phyloP scores from a whole-genome alignment of 2,888 invertebrate species.

The Noctua fimbriata region DNA sequence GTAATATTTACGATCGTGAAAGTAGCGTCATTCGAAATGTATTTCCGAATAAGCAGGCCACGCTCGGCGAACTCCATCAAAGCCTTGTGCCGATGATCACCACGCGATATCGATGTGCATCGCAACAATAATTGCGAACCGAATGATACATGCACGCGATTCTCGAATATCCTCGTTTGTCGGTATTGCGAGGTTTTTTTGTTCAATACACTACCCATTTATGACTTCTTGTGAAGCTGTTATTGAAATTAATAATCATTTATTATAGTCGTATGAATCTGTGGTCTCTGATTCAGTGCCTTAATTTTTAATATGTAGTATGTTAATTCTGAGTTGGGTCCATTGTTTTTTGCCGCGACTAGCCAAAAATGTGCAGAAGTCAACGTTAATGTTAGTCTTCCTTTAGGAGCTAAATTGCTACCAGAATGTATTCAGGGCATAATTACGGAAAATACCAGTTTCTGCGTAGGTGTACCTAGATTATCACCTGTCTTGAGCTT shows the following conservation, averaged over 20 bases:
- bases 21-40: conserved; percentile 50
- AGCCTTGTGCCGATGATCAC: conserved; percentile 76
- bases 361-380: conserved; percentile 16
- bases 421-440: not conserved
- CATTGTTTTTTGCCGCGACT: conserved; percentile 12
- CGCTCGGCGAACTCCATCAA: conserved; percentile 71
- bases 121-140: conserved; percentile 84
- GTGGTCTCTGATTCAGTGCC: conserved; percentile 11
- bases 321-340: conserved; percentile 22
- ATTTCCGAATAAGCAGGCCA: conserved; percentile 70
- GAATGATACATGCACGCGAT: conserved; percentile 88
- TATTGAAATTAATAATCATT: conserved; percentile 75
- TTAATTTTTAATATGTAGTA: conserved; percentile 4
- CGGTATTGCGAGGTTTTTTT: conserved; percentile 73
- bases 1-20: conserved; percentile 39
- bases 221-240: conserved; percentile 77
- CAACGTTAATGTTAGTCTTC: not conserved
- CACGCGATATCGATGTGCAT: conserved; percentile 87
- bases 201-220: conserved; percentile 71
- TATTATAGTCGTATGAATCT: conserved; percentile 41
- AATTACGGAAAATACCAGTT: conserved; percentile 5
- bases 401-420: not conserved
- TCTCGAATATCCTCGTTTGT: conserved; percentile 75
- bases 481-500: not conserved
- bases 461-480: conserved; percentile 17